phyloP scores from a whole-genome alignment of 2,888 invertebrate genomes.

The Sepioteuthis lessoniana region DNA sequence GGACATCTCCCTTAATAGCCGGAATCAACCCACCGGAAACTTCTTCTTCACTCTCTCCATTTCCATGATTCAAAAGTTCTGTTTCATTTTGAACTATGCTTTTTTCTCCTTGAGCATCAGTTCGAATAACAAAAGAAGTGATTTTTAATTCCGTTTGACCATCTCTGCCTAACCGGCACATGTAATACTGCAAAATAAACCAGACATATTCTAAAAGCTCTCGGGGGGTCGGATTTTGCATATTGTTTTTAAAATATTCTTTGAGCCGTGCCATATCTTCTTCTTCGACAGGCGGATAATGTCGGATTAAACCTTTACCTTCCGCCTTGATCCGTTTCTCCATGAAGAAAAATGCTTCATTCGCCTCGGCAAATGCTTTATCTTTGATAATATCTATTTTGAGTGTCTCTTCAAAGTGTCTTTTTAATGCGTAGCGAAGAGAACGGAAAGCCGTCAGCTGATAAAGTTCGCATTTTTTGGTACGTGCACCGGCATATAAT shows the following conservation, averaged over 20 bases:
- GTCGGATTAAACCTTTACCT: conserved; percentile 11
- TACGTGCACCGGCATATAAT: conserved; percentile 34
- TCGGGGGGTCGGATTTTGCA: conserved; percentile 35
- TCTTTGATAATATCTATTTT: conserved; percentile 42
- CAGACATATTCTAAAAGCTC: conserved; percentile 44
- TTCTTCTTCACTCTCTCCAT: conserved; percentile 11
- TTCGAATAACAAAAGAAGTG: conserved; percentile 37
- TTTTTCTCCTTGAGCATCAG: conserved; percentile 34
- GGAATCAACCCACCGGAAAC: conserved; percentile 26
- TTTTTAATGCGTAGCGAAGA: conserved; percentile 38
- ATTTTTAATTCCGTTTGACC: neutral
- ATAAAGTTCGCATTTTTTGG: conserved; percentile 45
- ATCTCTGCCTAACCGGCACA: neutral
- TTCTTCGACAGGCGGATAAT: neutral
- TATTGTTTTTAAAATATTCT: conserved; percentile 39
- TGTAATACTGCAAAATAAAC: conserved; percentile 46
- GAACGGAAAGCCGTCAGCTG: conserved; percentile 40
- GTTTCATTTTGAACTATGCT: conserved; percentile 36
- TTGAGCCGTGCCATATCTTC: conserved; percentile 37
- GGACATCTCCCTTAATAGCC: conserved; percentile 24
- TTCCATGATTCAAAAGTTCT: neutral
- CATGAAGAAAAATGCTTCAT: conserved; percentile 8
- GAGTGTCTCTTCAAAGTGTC: neutral
- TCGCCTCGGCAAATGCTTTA: conserved; percentile 15
- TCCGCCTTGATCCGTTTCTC: neutral